phyloP scores from a whole-genome alignment of 2,888 invertebrate species.

The Heliconius sara region DNA sequence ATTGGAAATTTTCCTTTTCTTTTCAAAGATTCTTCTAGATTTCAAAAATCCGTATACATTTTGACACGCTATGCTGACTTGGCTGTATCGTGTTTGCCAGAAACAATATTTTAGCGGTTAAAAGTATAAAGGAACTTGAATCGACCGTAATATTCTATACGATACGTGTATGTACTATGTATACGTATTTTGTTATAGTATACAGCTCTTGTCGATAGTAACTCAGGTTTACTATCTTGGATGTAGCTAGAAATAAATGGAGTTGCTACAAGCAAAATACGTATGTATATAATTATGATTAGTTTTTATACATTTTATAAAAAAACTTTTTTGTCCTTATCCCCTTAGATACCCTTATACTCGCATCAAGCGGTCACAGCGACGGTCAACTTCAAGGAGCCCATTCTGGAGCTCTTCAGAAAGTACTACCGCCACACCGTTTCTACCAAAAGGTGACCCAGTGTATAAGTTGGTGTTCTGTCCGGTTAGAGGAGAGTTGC shows the following conservation, averaged over 20 bases:
- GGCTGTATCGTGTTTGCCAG: slow-evolving; percentile 70
- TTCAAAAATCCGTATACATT: slow-evolving; percentile 37
- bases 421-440: too few species aligned
- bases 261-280: background rate
- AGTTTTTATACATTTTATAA: background rate
- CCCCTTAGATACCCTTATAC: too few species aligned
- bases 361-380: too few species aligned
- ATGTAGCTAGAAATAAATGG: slow-evolving; percentile 13
- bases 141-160: slow-evolving; percentile 45
- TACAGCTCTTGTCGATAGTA: slow-evolving; percentile 42
- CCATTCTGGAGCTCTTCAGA: too few species aligned
- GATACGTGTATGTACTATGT: slow-evolving; percentile 44
- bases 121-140: slow-evolving; percentile 71
- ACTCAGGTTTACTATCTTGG: slow-evolving; percentile 12
- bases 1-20: background rate
- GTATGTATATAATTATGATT: background rate
- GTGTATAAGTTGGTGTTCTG: background rate
- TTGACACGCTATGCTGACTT: slow-evolving; percentile 60
- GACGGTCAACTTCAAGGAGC: too few species aligned
- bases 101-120: slow-evolving; percentile 79
- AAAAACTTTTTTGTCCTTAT: too few species aligned
- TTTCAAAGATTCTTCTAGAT: slow-evolving; percentile 41
- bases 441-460: too few species aligned
- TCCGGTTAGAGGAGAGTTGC: background rate
- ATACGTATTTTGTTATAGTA: slow-evolving; percentile 46